Base-by-base conservation (phyloP, 2,888 invertebrate species). In the Acrocyrtus sp. region DNA sequence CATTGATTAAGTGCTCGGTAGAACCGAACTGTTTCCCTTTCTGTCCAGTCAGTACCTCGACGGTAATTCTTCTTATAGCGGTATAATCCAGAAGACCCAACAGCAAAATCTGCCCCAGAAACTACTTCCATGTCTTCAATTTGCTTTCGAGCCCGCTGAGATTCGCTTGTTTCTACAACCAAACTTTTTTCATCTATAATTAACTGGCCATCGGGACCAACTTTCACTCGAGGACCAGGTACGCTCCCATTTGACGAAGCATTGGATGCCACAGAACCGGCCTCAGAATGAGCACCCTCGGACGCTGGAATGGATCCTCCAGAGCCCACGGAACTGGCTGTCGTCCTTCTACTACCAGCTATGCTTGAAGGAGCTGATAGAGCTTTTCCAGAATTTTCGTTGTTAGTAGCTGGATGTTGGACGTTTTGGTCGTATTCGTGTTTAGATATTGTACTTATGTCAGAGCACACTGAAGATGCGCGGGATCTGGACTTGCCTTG, bases 1-100 rank as follows among this genome's bases (percentile, higher is more conserved):
- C 96, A 88, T 8, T 91, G 91, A 81, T 93, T 94, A 10, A 98
- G 85, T 0, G 95, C 95, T 81, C 92, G 89, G 85, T 96, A 98
- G 85, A 97, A 97, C 78, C 92, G 90, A n/a, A 93, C 86, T 0
- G 96, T 96, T 83, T 96, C 95, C 72, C 48, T 66, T n/a, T 89
- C 87, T 8, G 86, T 85, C 95, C 95, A 95, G 48, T 92, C 91
- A 62, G 89, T 90, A 0, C 91, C 88, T 51, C 91, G 88, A 78
- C 88, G 87, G 17, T 88, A 87, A 24, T 90, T 88, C 0, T 91
- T 91, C 78, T 87, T 86, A 80, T 83, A 75, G 76, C 82, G 45
- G 72, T 82, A 77, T 72, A 86, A 85, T 5, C 86, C 83, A 0
- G 85, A 76, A 60, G 79, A 75, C 6, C 81, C 85, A 54, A 86